phyloP scores from a whole-genome alignment of 92 coral and sea anemone species.

The Epizoanthus ramosus region DNA sequence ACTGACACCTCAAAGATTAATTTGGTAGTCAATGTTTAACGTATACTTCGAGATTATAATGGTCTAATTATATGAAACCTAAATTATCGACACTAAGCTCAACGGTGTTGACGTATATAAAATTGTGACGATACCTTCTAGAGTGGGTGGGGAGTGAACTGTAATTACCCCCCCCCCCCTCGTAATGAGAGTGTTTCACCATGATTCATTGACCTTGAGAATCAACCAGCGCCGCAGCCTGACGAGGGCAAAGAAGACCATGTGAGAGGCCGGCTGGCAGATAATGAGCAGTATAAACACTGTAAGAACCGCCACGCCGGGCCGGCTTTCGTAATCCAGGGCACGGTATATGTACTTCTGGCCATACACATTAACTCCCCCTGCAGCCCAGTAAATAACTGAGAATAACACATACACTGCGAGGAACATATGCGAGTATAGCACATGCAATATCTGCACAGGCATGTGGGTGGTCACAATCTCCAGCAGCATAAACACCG shows the following conservation, averaged over 20 bases:
- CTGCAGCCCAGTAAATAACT: constrained; percentile 91
- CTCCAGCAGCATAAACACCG: constrained; percentile 81
- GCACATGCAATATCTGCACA: constrained; percentile 73
- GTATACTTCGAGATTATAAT: too few relatives aligned
- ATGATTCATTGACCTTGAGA: constrained; percentile 45
- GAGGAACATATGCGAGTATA: constrained; percentile 75
- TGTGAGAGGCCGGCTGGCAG: constrained; percentile 59
- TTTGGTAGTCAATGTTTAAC: too few relatives aligned
- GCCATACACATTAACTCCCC: constrained; percentile 65
- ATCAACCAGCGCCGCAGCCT: constrained; percentile 76
- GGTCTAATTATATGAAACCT: too few relatives aligned
- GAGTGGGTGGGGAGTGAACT: too few relatives aligned
- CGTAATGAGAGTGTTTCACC: neutral
- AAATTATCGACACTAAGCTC: too few relatives aligned
- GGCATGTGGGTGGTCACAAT: constrained; percentile 77
- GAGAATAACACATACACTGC: constrained; percentile 80
- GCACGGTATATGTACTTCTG: constrained; percentile 69
- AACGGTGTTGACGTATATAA: too few relatives aligned
- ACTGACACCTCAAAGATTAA: too few relatives aligned
- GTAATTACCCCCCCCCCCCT: too few relatives aligned
- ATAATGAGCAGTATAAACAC: constrained; percentile 67
- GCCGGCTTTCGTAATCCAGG: constrained; percentile 67
- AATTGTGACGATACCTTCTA: too few relatives aligned
- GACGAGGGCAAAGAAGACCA: constrained; percentile 58
- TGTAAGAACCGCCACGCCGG: constrained; percentile 63